Evolutionary conservation across 2,888 invertebrate genomes (phyloP).

Genomic region (Serripes groenlandicus): DNA sequence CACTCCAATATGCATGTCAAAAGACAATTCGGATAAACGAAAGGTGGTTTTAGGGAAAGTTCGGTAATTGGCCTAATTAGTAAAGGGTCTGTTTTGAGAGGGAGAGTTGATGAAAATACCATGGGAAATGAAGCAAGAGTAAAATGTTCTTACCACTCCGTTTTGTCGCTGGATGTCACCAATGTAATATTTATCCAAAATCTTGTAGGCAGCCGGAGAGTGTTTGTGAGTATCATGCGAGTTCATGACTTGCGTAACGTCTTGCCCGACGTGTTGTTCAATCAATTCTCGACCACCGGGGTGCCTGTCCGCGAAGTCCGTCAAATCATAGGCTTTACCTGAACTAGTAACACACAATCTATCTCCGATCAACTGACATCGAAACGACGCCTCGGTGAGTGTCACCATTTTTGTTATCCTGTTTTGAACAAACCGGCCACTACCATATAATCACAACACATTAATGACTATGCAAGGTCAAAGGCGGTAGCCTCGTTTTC

Average conservation of each 20-base stretch:
- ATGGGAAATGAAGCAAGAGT: too few species aligned
- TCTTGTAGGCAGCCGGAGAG: slow-evolving; percentile 78
- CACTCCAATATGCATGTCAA: too few species aligned
- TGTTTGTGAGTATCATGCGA: slow-evolving; percentile 75
- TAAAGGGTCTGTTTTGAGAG: too few species aligned
- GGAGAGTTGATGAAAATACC: too few species aligned
- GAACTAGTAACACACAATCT: slow-evolving; percentile 70
- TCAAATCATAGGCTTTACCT: slow-evolving; percentile 80
- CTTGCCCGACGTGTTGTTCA: slow-evolving; percentile 74
- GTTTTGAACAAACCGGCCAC: not conserved
- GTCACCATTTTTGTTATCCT: slow-evolving; percentile 42
- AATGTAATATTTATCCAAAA: slow-evolving; percentile 80
- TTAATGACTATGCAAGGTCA: slow-evolving; percentile 39
- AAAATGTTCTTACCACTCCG: slow-evolving; percentile 29
- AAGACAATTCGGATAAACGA: too few species aligned
- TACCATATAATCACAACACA: not conserved
- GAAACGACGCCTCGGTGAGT: slow-evolving; percentile 51
- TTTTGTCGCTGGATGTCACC: slow-evolving; percentile 60
- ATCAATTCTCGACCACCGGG: slow-evolving; percentile 80
- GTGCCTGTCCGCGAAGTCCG: slow-evolving; percentile 80
- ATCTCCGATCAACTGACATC: slow-evolving; percentile 66
- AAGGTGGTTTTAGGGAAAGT: too few species aligned
- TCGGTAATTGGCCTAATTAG: too few species aligned
- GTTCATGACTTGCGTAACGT: slow-evolving; percentile 79
- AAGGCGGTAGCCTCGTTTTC: slow-evolving; percentile 47